Evolutionary conservation across 1,140 invertebrate species (phyloP), one percentile per base, ranked within the genome.

Genomic region (Psilanteris sp.): DNA sequence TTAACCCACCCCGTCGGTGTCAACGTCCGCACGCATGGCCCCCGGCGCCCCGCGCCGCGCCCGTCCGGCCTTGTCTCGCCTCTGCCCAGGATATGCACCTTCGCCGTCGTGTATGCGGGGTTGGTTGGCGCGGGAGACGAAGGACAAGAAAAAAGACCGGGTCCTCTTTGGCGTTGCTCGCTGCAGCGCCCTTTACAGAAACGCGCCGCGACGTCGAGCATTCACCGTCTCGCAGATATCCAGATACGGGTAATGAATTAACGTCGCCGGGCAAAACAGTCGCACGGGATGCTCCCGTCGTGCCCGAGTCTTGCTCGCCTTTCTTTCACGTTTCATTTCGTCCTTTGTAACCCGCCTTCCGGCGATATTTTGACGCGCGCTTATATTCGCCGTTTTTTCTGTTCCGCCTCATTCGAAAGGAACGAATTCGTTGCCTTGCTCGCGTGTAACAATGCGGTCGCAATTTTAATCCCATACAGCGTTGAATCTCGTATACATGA

Each of bases 21-120:
- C 81, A 83, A 83, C 80, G 82, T 83, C 83, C 80, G 78, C 73
- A 72, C 79, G 77, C 78, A 50, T 74, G 15, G 37, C 27, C 50
- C 37, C 44, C 44, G 16, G 32, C 52, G 66, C 24, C 50, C 37
- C 14, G 20, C 10, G 27, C 39, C 26, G n/a, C 24, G 11, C 39
- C 24, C 24, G 11, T 32, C 24, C 24, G 24, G 27, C 20, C 7
- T 9, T 13, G 15, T 7, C 29, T 15, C 26, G 7, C 5, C 14
- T n/a, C 20, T 37, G 36, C 46, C 59, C 57, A 64, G 57, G 68
- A 48, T 54, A 39, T 71, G 44, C 74, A 46, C 57, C 64, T 73
- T 57, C 62, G 36, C 54, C 44, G 59, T 68, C 67, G 20, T 59
- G 20, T 59, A 44, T 24, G 15, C 24, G 18, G 29, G 14, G 32